Evolutionary conservation across 2,113 vertebrate species (phyloP).

Genomic region (Alexandromys fortis): DNA sequence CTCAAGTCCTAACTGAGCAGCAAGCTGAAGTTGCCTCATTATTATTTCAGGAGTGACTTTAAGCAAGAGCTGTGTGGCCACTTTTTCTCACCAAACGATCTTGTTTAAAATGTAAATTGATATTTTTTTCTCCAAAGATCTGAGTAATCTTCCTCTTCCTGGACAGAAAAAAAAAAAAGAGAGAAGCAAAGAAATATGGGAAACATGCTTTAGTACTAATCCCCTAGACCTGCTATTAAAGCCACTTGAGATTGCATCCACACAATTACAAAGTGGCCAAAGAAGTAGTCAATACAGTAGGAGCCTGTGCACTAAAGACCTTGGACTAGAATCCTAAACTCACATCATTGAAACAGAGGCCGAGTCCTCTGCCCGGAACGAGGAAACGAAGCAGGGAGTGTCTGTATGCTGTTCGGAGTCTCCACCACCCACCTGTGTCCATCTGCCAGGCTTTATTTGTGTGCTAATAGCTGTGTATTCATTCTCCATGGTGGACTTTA

Average conservation of each 20-base stretch:
- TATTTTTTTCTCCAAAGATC: conserved; percentile 32
- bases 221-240: not conserved
- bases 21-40: not conserved
- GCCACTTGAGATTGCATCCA: not conserved
- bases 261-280: not conserved
- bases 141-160: conserved; percentile 21
- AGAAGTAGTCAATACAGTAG: not conserved
- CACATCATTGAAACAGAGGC: not conserved
- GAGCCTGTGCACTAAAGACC: not conserved
- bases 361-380: not conserved
- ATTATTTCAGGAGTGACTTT: not conserved
- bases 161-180: conserved; percentile 43
- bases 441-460: not conserved
- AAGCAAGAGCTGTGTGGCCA: not conserved
- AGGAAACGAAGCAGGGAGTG: not conserved
- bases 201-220: not conserved
- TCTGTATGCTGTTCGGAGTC: not conserved
- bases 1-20: not conserved
- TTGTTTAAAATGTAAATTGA: conserved; percentile 31
- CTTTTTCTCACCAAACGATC: not conserved
- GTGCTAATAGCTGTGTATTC: not conserved
- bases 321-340: not conserved
- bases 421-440: not conserved
- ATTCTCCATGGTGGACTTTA: not conserved
- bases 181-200: not conserved